These are phyloP conservation scores for Saguinus midas DNA, from an alignment of 2,113 vertebrate species.

Conservation along the genomic window DNA sequence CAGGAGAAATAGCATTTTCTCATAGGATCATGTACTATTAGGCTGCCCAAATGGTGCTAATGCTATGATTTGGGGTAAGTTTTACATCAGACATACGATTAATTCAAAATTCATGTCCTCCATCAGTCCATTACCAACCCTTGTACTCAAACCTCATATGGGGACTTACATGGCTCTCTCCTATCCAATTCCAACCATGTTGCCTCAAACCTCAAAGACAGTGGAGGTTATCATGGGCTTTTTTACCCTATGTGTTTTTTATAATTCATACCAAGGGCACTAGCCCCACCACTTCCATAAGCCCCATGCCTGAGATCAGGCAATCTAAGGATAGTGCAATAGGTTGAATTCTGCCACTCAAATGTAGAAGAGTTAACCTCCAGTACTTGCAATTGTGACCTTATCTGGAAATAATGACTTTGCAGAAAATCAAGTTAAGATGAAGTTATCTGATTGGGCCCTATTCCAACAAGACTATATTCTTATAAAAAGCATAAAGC, in stretches of 20 bases:
- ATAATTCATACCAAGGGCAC: background rate
- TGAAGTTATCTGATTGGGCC: background rate
- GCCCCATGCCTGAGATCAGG: background rate
- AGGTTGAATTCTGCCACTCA: background rate
- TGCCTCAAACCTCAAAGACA: background rate
- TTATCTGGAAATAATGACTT: background rate
- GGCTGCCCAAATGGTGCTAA: background rate
- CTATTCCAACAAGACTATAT: background rate
- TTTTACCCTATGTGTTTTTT: rapidly evolving
- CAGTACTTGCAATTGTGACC: background rate
- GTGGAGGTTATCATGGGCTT: rapidly evolving
- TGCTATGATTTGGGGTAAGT: background rate
- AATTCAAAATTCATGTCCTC: background rate
- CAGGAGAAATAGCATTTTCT: background rate
- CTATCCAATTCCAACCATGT: background rate
- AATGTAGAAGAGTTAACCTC: background rate
- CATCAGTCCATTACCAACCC: background rate
- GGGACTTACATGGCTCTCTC: background rate
- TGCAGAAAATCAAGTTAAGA: background rate
- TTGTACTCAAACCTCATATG: rapidly evolving
- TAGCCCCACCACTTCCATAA: background rate
- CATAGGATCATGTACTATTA: background rate
- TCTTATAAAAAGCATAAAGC: background rate
- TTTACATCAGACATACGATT: background rate
- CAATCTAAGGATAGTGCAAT: background rate